These are phyloP conservation scores for Dreissena polymorpha DNA, from an alignment of 1,140 invertebrate genomes.

Conservation along the genomic window DNA sequence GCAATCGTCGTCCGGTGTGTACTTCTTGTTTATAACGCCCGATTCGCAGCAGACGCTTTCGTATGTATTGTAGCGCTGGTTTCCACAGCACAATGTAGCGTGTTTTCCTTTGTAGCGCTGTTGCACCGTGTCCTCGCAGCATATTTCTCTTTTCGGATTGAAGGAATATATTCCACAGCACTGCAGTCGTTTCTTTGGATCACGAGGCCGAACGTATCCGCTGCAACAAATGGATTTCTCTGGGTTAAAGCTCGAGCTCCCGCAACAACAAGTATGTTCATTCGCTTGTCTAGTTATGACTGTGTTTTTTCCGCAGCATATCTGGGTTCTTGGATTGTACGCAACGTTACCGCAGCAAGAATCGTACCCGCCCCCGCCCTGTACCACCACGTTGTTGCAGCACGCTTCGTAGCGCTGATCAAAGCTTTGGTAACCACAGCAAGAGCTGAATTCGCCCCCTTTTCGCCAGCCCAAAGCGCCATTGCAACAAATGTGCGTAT, in stretches of 20 bases:
- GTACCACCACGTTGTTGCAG: not conserved
- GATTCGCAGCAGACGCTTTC: not conserved
- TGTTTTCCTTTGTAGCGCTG: not conserved
- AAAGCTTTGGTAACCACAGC: not conserved
- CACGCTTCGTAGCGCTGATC: not conserved
- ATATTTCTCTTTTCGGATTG: not conserved
- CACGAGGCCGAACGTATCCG: not conserved
- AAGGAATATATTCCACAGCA: not conserved
- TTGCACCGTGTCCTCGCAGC: not conserved
- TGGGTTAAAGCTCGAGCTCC: not conserved
- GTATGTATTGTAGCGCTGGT: not conserved
- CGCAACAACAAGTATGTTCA: not conserved
- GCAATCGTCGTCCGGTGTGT: not conserved
- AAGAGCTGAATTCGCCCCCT: not conserved
- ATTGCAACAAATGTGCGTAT: not conserved
- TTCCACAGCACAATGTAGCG: not conserved
- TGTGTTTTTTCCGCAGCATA: not conserved
- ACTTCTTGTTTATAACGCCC: not conserved
- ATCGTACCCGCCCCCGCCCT: not conserved
- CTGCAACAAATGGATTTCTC: not conserved
- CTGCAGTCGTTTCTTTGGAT: not conserved
- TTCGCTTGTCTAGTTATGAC: not conserved
- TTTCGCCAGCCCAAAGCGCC: not conserved
- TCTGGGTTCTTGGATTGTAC: slow-evolving; percentile 1
- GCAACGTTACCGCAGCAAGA: not conserved